A percentile compares a stretch with the other conserved stretches of the same genome.
Conservation (phyloP, 2,113 vertebrate species). For the Calidris pugnax region DNA sequence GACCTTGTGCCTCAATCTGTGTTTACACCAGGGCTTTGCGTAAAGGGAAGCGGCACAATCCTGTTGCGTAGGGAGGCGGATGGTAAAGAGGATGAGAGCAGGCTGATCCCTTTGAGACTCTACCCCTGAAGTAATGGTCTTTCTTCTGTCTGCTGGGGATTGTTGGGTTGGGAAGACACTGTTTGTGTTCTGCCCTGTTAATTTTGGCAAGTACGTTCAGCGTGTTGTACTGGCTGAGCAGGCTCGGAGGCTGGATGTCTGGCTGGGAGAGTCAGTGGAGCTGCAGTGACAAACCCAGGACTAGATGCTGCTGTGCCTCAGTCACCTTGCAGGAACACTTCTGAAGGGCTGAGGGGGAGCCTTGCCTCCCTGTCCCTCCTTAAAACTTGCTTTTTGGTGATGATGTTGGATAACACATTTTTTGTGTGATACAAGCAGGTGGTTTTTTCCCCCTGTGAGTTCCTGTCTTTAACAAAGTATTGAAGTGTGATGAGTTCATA, state of each 20-base stretch:
- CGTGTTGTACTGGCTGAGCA: fast-evolving
- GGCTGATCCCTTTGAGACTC: neutral
- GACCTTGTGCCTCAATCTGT: neutral
- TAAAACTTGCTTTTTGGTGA: neutral
- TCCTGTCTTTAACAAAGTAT: neutral
- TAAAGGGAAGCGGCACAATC: fast-evolving
- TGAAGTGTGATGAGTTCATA: neutral
- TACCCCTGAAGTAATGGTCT: neutral
- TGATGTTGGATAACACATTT: neutral
- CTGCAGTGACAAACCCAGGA: neutral
- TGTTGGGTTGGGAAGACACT: neutral
- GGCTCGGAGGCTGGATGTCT: neutral
- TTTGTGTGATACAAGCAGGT: neutral
- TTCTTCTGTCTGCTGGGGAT: neutral
- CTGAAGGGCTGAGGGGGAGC: neutral
- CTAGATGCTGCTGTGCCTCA: neutral
- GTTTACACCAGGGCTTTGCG: neutral
- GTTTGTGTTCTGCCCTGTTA: neutral
- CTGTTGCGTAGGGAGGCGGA: neutral
- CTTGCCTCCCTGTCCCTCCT: neutral
- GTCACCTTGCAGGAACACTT: neutral
- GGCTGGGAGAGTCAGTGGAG: neutral
- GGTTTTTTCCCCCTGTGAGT: neutral
- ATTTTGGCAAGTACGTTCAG: neutral
- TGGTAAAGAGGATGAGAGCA: neutral